Percentiles rank a stretch among this genome's conserved stretches.
phyloP scores from a whole-genome alignment of 2,113 vertebrate species.

The Clinocottus analis region DNA sequence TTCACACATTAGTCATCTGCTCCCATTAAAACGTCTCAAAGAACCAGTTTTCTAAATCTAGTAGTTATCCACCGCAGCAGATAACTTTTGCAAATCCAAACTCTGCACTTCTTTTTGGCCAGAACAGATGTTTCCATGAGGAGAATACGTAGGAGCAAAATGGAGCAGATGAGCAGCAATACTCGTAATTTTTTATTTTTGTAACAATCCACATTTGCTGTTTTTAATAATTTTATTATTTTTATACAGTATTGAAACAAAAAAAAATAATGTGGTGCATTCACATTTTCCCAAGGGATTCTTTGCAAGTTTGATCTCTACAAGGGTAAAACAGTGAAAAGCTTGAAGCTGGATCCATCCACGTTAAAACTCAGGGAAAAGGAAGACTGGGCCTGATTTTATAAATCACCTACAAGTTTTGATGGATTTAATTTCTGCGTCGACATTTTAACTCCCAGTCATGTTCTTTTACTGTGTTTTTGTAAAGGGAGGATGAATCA shows the following conservation, averaged over 20 bases:
- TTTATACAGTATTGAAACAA: conserved; percentile 96
- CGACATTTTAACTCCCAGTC: conserved; percentile 63
- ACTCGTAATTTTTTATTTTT: conserved; percentile 61
- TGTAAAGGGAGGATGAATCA: conserved; percentile 62
- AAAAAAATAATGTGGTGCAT: conserved; percentile 91
- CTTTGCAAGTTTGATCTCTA: conserved; percentile 92
- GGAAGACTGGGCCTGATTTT: conserved; percentile 88
- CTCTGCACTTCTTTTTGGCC: background rate
- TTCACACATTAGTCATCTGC: background rate
- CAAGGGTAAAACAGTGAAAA: conserved; percentile 92
- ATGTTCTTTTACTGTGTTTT: conserved; percentile 55
- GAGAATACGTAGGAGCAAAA: too few relatives aligned
- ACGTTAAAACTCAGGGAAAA: conserved; percentile 90
- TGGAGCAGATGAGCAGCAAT: too few relatives aligned
- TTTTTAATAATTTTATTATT: conserved; percentile 90
- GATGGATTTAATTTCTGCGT: conserved; percentile 82
- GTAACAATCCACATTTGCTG: conserved; percentile 79
- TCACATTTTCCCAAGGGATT: conserved; percentile 98
- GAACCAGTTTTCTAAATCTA: too few relatives aligned
- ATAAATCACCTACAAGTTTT: conserved; percentile 91
- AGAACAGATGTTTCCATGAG: too few relatives aligned
- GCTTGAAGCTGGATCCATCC: conserved; percentile 92
- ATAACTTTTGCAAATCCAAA: background rate
- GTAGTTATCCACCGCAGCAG: background rate
- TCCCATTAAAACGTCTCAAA: background rate